Conservation (phyloP, 2,888 invertebrate species). For the Drosophila tripunctata region DNA sequence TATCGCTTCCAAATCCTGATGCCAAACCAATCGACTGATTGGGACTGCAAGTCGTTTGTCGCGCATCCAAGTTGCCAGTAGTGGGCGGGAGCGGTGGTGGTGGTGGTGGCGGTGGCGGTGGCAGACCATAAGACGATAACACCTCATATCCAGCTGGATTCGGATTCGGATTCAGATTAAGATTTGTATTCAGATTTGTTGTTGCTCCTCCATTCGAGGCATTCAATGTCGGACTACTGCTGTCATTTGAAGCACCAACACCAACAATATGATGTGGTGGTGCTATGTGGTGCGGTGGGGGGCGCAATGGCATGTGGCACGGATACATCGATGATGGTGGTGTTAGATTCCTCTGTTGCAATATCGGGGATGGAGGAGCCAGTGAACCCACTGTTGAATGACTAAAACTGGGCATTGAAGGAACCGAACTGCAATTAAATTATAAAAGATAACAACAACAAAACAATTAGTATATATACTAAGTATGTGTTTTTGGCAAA, state of each 20-base stretch:
- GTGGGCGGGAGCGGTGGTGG: slow-evolving; percentile 48
- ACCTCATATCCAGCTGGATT: slow-evolving; percentile 54
- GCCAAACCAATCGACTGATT: slow-evolving; percentile 84
- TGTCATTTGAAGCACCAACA: slow-evolving; percentile 14
- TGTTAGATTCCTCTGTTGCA: slow-evolving; percentile 82
- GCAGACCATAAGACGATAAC: slow-evolving; percentile 80
- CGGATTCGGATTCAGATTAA: not conserved
- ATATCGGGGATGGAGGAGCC: slow-evolving; percentile 79
- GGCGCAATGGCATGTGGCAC: slow-evolving; percentile 83
- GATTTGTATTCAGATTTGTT: slow-evolving; percentile 3
- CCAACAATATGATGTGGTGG: slow-evolving; percentile 62
- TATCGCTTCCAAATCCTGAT: slow-evolving; percentile 45
- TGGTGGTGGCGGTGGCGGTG: slow-evolving; percentile 66
- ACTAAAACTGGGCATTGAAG: slow-evolving; percentile 82
- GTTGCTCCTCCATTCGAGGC: slow-evolving; percentile 9
- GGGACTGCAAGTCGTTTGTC: slow-evolving; percentile 88
- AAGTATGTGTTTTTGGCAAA: too few relatives aligned
- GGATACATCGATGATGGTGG: slow-evolving; percentile 83
- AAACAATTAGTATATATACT: too few relatives aligned
- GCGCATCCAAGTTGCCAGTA: slow-evolving; percentile 57
- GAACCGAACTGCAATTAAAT: slow-evolving; percentile 74
- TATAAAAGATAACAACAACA: too few relatives aligned
- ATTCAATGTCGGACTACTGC: slow-evolving; percentile 32
- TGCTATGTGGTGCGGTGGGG: slow-evolving; percentile 74
- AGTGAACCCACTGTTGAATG: slow-evolving; percentile 81